Evolutionary conservation across 2,888 invertebrate genomes (phyloP).

Genomic region (Drosophila mimetica): DNA sequence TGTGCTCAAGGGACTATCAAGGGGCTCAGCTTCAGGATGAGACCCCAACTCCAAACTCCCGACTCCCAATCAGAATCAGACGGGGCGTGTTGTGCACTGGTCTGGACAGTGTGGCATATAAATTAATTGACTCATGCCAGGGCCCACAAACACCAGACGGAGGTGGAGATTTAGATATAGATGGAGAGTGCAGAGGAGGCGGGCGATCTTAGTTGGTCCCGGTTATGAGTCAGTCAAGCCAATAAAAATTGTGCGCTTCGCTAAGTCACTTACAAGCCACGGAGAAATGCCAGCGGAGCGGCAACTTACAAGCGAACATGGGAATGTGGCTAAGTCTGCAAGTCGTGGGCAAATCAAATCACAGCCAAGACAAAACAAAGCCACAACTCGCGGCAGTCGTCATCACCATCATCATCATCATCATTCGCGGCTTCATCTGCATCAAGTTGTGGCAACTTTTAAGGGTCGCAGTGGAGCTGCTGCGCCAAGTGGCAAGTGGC

Average conservation of each 20-base stretch:
- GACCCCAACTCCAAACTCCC: not conserved
- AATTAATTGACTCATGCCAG: slow-evolving; percentile 74
- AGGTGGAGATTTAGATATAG: not conserved
- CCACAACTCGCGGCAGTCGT: slow-evolving; percentile 31
- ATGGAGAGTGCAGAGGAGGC: not conserved
- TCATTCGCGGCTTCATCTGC: slow-evolving; percentile 44
- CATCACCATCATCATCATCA: slow-evolving; percentile 38
- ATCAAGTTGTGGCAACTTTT: slow-evolving; percentile 48
- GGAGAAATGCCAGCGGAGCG: slow-evolving; percentile 37
- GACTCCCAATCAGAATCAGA: slow-evolving; percentile 34
- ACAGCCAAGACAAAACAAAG: slow-evolving; percentile 49
- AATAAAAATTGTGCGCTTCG: slow-evolving; percentile 58
- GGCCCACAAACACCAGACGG: slow-evolving; percentile 25
- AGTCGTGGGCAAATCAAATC: slow-evolving; percentile 63
- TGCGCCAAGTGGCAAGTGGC: slow-evolving; percentile 42
- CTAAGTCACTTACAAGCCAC: slow-evolving; percentile 61
- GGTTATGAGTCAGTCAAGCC: slow-evolving; percentile 58
- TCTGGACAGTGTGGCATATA: slow-evolving; percentile 68
- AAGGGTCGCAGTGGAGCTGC: slow-evolving; percentile 40
- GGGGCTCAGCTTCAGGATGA: slow-evolving; percentile 1
- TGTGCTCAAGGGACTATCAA: slow-evolving; percentile 8
- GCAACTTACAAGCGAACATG: slow-evolving; percentile 50
- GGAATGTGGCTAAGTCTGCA: slow-evolving; percentile 63
- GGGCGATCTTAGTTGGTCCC: slow-evolving; percentile 24
- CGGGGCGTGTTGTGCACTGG: slow-evolving; percentile 63